Evolutionary conservation across 2,113 vertebrate species (phyloP), one percentile per base, ranked within the genome.

Genomic region (Siniperca knerii): DNA sequence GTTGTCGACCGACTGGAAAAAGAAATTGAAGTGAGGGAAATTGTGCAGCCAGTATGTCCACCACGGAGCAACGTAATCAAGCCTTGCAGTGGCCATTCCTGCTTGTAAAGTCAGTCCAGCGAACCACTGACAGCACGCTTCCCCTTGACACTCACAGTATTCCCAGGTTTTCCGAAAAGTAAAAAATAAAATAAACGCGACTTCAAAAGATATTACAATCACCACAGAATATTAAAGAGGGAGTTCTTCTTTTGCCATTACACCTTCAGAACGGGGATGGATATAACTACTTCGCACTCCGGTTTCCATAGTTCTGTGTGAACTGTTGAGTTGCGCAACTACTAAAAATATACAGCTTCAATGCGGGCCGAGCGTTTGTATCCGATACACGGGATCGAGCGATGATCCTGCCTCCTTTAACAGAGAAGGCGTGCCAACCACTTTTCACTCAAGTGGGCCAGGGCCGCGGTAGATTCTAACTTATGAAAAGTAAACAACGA

Each of bases 21-120:
- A 92, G 74, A 97, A 93, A 82, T 91, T 95, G 44, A 97, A 58
- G 94, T 97, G 98, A 1, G 97, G 97, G 77, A 98, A 96, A 87
- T 96, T 95, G 95, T 98, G 97, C 85, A 99, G 96, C 97, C 97
- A 98, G 91, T 96, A 96, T 10, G 96, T 97, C 98, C 98, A 98
- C 98, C 97, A 98, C 69, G 97, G 98, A 86, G 96, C 96, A n/a
- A 96, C 95, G 86, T 97, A 98, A 78, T 97, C 97, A 80, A 97
- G 94, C 54, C 97, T 95, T 65, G 96, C 95, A 60, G 94, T 93
- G 80, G 95, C 95, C 97, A 97, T 96, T 81, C 91, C 93, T 89
- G 76, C 82, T 61, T 42, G 20, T 18, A 77, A 60, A 90, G 83
- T 77, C 62, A 78, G 61, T 78, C 62, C 81, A 37, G 25, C 64